A percentile compares a stretch with the other conserved stretches of the same genome.
These are phyloP conservation scores for Anthonomus grandis DNA, from an alignment of 1,140 invertebrate species.

Conservation along the genomic window DNA sequence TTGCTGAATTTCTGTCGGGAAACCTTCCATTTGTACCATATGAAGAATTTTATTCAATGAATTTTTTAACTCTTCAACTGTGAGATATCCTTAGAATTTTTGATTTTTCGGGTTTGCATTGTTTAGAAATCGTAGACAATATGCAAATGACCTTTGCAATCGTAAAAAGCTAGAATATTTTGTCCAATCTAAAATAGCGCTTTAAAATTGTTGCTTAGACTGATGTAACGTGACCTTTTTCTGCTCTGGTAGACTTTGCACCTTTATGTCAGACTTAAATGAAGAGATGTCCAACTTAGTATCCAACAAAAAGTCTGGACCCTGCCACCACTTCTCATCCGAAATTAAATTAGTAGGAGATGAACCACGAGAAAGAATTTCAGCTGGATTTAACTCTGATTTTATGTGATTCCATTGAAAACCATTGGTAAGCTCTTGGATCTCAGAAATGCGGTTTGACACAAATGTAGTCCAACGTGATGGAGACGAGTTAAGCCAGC, in stretches of 20 bases:
- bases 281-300: background rate
- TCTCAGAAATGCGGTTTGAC: constrained; percentile 34
- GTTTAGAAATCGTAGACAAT: too few species aligned
- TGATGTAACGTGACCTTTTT: too few species aligned
- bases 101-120: too few species aligned
- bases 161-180: too few species aligned
- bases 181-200: too few species aligned
- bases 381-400: constrained; percentile 40
- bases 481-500: background rate
- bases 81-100: background rate
- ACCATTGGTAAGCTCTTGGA: constrained; percentile 35
- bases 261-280: background rate
- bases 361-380: constrained; percentile 40
- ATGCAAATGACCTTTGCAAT: too few species aligned
- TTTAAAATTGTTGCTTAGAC: too few species aligned
- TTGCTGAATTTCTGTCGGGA: too few species aligned
- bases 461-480: constrained; percentile 23
- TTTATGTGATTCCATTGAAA: constrained; percentile 39
- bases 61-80: background rate
- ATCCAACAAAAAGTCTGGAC: background rate
- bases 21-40: too few species aligned
- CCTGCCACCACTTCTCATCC: background rate
- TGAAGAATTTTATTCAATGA: background rate
- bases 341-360: background rate
- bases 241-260: too few species aligned